Evolutionary conservation across 2,797 vertebrate species (phyloP), one percentile per base, ranked within the genome.

Genomic region (Neosilurus hyrtlii): DNA sequence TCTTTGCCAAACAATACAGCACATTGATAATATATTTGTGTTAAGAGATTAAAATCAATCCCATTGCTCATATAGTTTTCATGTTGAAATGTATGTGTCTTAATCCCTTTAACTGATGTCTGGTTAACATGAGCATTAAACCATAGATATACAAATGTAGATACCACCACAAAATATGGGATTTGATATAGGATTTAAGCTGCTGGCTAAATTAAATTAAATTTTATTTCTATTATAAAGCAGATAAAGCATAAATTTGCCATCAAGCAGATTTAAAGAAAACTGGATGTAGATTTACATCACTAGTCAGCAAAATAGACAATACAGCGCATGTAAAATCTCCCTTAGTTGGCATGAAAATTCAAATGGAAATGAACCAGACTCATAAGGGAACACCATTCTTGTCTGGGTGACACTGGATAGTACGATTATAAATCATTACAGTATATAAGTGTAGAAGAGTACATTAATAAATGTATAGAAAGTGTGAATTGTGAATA

Each of bases 131-230:
- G 35, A 61, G 22, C 57, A 12, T 76, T 9, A 63, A 63, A 63
- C 37, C 75, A 78, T 78, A 78, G 37, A 78, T 43, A 35, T 77
- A 24, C 43, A 77, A 77, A 62, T 62, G 26, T 35, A 57, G 72
- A 75, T 75, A 24, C 71, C 71, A 73, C 24, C 54, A 73, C 56
- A 74, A 11, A 9, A 56, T 11, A 11, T 56, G 26, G 22, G 71
- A 18, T 73, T 30, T 54, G n/a, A 54, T 16, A 24, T 16, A 22
- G 18, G 18, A 61, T 30, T 61, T 76, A n/a, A 61, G 30, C 18
- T n/a, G 30, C 56, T 59, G 2, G 35, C 20, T 11, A 43, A 59
- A 12, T 59, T 75, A 5, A 75, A 75, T 37, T 22, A 9, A 22
- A 14, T 20, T 56, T 26, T 26, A 72, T 52, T 26, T 24, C 4